Percentiles rank a stretch among this genome's conserved stretches.
phyloP scores from a whole-genome alignment of 1,140 invertebrate species.

The Panagrolaimus sp. region DNA sequence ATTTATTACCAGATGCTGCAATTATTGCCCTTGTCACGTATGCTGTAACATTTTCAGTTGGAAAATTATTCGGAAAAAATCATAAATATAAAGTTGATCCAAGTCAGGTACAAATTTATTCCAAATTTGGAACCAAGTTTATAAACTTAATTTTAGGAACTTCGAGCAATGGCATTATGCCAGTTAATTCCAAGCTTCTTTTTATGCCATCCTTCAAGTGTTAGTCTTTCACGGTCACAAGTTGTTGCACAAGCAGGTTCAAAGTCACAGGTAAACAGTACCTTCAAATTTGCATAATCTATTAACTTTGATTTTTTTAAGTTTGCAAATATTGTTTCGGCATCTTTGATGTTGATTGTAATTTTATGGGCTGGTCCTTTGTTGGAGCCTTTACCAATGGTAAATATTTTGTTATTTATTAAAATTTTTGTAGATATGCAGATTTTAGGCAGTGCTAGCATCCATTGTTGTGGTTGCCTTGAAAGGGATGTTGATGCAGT shows the following conservation, averaged over 20 bases:
- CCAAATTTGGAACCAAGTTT: too few relatives aligned
- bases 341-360: not conserved
- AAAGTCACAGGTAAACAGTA: too few relatives aligned
- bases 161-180: not conserved
- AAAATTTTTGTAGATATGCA: too few relatives aligned
- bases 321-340: not conserved
- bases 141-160: not conserved
- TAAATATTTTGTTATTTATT: too few relatives aligned
- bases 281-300: too few relatives aligned
- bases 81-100: conserved; percentile 5
- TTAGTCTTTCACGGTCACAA: not conserved
- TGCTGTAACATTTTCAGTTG: not conserved
- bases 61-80: not conserved
- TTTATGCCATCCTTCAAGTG: not conserved
- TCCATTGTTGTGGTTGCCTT: not conserved
- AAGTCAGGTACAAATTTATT: not conserved
- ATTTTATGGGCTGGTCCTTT: conserved; percentile 7
- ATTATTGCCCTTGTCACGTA: not conserved
- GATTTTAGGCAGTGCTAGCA: not conserved
- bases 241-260: too few relatives aligned
- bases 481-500: not conserved
- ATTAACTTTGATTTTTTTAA: not conserved
- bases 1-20: not conserved
- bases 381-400: not conserved
- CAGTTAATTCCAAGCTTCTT: conserved; percentile 1